These are phyloP conservation scores for Rhodinocichla rosea DNA, from an alignment of 2,113 vertebrate species.

Conservation along the genomic window DNA sequence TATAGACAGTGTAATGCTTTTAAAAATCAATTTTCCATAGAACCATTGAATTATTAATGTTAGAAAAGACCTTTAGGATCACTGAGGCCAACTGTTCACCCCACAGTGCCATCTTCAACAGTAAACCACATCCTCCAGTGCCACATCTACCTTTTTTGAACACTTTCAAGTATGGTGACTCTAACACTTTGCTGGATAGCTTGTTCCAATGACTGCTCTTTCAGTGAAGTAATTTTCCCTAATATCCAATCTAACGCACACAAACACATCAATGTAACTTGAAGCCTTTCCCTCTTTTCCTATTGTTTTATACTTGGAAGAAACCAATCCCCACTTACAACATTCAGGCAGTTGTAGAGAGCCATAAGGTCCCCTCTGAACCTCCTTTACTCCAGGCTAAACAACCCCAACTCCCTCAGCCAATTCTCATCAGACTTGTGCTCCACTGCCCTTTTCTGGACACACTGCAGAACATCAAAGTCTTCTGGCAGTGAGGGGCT, in stretches of 20 bases:
- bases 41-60: not conserved
- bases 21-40: not conserved
- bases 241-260: not conserved
- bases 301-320: not conserved
- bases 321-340: not conserved
- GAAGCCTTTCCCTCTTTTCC: not conserved
- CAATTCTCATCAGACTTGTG: not conserved
- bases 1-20: not conserved
- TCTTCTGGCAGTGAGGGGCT: too few species aligned
- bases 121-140: not conserved
- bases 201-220: not conserved
- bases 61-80: not conserved
- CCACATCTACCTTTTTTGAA: not conserved
- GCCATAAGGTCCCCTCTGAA: not conserved
- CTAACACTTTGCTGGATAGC: not conserved
- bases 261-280: rapidly evolving
- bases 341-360: not conserved
- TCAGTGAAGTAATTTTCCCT: not conserved
- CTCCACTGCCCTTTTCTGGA: not conserved
- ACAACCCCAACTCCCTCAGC: not conserved
- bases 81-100: not conserved
- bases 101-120: not conserved
- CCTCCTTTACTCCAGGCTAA: not conserved
- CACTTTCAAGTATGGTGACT: not conserved
- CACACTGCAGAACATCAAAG: not conserved